Conservation (phyloP, 2,113 vertebrate species). For the Leucoraja erinaceus region DNA sequence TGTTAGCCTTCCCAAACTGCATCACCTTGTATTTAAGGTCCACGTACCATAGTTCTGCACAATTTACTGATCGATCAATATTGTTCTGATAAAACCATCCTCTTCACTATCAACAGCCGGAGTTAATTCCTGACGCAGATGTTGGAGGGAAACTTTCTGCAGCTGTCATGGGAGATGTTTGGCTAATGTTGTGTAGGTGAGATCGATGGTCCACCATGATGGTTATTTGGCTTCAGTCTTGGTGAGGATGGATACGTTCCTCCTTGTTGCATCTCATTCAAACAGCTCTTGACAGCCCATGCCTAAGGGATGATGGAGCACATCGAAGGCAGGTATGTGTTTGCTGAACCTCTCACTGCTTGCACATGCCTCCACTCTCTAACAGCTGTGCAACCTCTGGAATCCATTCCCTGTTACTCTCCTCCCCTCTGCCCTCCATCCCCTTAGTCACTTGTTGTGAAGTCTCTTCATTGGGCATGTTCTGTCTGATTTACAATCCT, state of each 20-base stretch:
- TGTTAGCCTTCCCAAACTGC: no score
- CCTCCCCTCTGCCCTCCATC: not conserved
- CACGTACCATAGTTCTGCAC: no score
- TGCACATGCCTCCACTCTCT: not conserved
- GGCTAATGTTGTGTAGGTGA: no score
- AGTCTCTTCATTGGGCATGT: not conserved
- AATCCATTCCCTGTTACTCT: not conserved
- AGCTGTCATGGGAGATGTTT: no score
- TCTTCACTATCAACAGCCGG: no score
- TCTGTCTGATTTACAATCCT: not conserved
- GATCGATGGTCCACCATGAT: no score
- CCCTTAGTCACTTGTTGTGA: not conserved
- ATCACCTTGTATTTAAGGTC: no score
- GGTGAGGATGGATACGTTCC: no score
- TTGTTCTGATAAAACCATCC: not conserved
- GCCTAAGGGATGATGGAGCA: not conserved
- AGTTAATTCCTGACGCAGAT: not conserved
- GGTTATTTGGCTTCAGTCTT: no score
- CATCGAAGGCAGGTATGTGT: not conserved
- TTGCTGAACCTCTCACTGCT: not conserved
- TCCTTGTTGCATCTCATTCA: not conserved
- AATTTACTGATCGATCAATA: no score
- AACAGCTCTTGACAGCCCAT: not conserved
- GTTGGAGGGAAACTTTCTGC: no score
- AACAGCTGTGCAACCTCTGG: not conserved